Conservation (phyloP, 2,888 invertebrate genomes). For the Hipparchia semele region DNA sequence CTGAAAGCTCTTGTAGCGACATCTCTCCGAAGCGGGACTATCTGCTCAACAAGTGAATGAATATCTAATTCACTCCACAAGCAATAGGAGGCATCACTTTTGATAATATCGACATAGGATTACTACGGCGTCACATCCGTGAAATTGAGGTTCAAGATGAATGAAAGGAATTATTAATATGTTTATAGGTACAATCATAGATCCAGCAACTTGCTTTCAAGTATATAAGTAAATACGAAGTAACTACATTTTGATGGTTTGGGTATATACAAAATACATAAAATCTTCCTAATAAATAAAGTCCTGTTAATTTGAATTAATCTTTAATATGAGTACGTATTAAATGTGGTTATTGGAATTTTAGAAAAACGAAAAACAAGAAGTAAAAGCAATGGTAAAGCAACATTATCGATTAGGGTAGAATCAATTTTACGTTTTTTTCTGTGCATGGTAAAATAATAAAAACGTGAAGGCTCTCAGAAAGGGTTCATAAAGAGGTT, state of each 20-base stretch:
- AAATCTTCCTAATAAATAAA: too few species aligned
- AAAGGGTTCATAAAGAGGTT: constrained; percentile 5
- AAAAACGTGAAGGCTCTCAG: not conserved
- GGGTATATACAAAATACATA: too few species aligned
- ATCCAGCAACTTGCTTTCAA: too few species aligned
- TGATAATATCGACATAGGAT: not conserved
- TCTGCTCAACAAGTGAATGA: not conserved
- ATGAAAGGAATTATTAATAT: too few species aligned
- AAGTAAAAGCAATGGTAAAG: not conserved
- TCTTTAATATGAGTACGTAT: too few species aligned
- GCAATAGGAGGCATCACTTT: not conserved
- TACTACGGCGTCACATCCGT: not conserved
- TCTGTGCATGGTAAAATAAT: not conserved
- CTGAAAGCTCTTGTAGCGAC: constrained; percentile 9
- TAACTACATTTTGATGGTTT: too few species aligned
- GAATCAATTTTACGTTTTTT: not conserved
- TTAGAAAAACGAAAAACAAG: too few species aligned
- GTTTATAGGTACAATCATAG: too few species aligned
- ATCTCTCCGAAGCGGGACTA: not conserved
- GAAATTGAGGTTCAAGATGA: not conserved
- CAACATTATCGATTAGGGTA: not conserved
- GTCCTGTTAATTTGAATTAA: too few species aligned
- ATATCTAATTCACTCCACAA: not conserved
- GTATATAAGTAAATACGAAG: too few species aligned
- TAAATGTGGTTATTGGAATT: too few species aligned